Evolutionary conservation across 1,140 invertebrate species (phyloP).

Genomic region (Atopsyche davidsoni): DNA sequence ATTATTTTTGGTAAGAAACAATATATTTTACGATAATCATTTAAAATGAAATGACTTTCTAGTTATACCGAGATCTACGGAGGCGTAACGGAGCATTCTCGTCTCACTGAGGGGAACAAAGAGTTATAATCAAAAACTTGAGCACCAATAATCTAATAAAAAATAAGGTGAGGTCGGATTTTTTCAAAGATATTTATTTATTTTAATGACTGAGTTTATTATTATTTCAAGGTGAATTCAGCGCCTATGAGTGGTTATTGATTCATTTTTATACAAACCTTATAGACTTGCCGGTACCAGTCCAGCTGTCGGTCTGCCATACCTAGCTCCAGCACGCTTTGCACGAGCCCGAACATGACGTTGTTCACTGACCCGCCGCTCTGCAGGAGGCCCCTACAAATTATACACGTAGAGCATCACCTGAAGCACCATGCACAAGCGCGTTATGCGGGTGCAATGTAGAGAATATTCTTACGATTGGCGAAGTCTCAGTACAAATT

Average conservation of each 20-base stretch:
- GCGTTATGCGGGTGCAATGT: not conserved
- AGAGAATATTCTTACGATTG: constrained; percentile 36
- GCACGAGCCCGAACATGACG: constrained; percentile 52
- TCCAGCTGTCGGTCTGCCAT: constrained; percentile 47
- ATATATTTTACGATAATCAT: too few relatives aligned
- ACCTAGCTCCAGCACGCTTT: constrained; percentile 49
- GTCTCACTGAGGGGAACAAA: too few relatives aligned
- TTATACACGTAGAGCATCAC: constrained; percentile 12
- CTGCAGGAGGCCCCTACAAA: constrained; percentile 45
- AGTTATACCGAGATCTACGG: too few relatives aligned
- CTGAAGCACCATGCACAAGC: not conserved
- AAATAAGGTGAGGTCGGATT: too few relatives aligned
- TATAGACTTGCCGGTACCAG: constrained; percentile 41
- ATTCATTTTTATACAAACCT: constrained; percentile 27
- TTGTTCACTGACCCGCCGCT: constrained; percentile 59
- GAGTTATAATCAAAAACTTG: too few relatives aligned
- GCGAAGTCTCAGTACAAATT: constrained; percentile 41
- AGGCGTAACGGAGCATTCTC: too few relatives aligned
- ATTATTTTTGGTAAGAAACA: too few relatives aligned
- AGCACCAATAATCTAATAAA: too few relatives aligned
- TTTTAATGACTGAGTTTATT: constrained; percentile 4
- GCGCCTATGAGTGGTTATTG: too few relatives aligned
- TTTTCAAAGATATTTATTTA: too few relatives aligned
- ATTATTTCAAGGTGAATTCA: constrained; percentile 20
- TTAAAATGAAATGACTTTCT: too few relatives aligned